Percentiles rank a stretch among this genome's conserved stretches.
Conservation (phyloP, 2,113 vertebrate species). For the Scopus umbretta region DNA sequence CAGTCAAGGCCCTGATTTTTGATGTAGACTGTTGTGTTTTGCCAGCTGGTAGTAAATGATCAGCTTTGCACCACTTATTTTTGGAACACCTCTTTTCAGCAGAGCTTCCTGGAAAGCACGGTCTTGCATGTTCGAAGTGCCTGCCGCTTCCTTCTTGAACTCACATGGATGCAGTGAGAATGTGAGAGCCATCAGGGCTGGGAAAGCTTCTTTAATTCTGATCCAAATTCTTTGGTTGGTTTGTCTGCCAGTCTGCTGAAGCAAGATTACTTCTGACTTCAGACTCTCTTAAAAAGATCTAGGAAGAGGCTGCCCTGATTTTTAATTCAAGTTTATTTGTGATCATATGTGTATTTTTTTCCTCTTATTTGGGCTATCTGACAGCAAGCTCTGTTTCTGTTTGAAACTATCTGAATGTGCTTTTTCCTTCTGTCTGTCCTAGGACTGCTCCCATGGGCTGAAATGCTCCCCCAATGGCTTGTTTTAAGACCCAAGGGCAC, state of each 20-base stretch:
- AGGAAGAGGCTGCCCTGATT: background rate
- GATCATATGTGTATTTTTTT: background rate
- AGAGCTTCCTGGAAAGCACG: constrained; percentile 1
- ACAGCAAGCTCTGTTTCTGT: background rate
- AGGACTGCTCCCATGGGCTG: background rate
- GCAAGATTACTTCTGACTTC: background rate
- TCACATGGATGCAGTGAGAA: background rate
- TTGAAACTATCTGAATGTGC: background rate
- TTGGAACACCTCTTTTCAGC: background rate
- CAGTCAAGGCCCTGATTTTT: background rate
- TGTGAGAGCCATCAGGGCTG: background rate
- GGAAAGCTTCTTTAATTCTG: background rate
- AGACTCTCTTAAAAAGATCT: background rate
- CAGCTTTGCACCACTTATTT: background rate
- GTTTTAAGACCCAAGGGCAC: background rate
- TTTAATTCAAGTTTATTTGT: background rate
- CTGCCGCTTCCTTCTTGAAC: background rate
- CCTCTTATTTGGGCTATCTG: background rate
- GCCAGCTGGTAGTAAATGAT: background rate
- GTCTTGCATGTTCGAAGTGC: background rate
- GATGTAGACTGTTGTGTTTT: background rate
- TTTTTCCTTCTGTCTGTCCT: background rate
- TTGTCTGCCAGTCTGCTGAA: background rate
- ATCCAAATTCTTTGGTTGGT: background rate
- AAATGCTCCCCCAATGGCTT: background rate